Evolutionary conservation across 2,113 vertebrate genomes (phyloP).

Genomic region (Laterallus jamaicensis): DNA sequence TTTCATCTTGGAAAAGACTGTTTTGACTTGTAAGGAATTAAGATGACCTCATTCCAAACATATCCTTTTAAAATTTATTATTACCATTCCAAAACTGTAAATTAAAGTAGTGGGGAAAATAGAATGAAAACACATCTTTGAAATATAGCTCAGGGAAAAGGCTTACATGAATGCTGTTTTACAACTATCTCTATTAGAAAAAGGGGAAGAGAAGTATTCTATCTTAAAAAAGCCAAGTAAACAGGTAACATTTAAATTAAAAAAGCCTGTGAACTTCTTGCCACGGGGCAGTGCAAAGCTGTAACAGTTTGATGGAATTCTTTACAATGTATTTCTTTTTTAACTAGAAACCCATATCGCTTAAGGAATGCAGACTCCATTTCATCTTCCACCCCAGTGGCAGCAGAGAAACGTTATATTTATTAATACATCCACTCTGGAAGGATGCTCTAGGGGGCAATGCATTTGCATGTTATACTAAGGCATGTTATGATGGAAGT

Average conservation of each 20-base stretch:
- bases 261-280: background rate
- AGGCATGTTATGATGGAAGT: conserved; percentile 51
- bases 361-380: conserved; percentile 61
- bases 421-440: conserved; percentile 39
- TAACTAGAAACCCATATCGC: conserved; percentile 28
- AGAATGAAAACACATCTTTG: background rate
- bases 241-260: conserved; percentile 54
- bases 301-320: conserved; percentile 53
- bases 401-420: conserved; percentile 57
- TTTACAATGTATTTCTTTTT: conserved; percentile 64
- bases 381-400: conserved; percentile 25
- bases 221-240: conserved; percentile 13
- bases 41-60: conserved; percentile 4
- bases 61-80: background rate
- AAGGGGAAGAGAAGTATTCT: background rate
- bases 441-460: conserved; percentile 58
- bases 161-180: background rate
- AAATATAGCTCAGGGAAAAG: background rate
- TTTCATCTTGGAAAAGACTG: conserved; percentile 9
- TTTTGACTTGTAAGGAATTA: conserved; percentile 22
- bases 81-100: background rate
- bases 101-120: background rate
- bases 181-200: background rate
- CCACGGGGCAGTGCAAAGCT: conserved; percentile 37
- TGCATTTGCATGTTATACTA: conserved; percentile 56